Base-by-base conservation (phyloP, 53 echinoderm and acorn worm genomes). In the Glandiceps talaboti region DNA sequence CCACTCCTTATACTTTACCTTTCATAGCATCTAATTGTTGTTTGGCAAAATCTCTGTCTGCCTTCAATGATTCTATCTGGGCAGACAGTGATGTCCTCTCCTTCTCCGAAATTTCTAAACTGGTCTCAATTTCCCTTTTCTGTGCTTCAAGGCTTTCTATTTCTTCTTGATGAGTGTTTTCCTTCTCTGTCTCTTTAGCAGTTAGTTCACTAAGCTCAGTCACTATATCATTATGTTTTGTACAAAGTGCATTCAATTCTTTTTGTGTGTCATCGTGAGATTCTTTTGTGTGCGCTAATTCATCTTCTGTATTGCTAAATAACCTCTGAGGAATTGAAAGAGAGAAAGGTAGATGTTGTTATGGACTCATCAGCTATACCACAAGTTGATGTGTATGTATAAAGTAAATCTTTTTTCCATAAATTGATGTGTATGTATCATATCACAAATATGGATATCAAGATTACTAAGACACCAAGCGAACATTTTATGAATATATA, bases 261-360 rank as follows among this genome's bases (percentile, higher is more conserved):
- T 87, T 80, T 30, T 87, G 84, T 79, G 91, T 82, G 32, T 91
- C 87, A 14, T 93, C 93, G 0, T 91, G 84, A 82, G 93, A 86
- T 32, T 99, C 89, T 31, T 86, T 87, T 0, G 86, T 79, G 73
- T 99, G 93, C 25, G 89, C 33, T 32, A 89, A 89, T 86, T 99
- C 99, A 45, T 99, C 99, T 81, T 93, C 93, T 0, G 99, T 90
- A 82, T 93, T 99, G 73, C 87, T 91, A 75, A 99, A 76, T 86
- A 85, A 91, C 29, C 87, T 87, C 99, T 99, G 86, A n/a, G 76
- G 64, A 33, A 27, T 27, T 31, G 78, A 33, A n/a, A n/a, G n/a
- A n/a, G n/a, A n/a, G n/a, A n/a, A n/a, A n/a, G n/a, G n/a, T n/a
- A n/a, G n/a, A n/a, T n/a, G n/a, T n/a, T n/a, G n/a, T n/a, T n/a